Evolutionary conservation across 2,113 vertebrate genomes (phyloP), one percentile per base, ranked within the genome.

Genomic region (Noturus placidus): DNA sequence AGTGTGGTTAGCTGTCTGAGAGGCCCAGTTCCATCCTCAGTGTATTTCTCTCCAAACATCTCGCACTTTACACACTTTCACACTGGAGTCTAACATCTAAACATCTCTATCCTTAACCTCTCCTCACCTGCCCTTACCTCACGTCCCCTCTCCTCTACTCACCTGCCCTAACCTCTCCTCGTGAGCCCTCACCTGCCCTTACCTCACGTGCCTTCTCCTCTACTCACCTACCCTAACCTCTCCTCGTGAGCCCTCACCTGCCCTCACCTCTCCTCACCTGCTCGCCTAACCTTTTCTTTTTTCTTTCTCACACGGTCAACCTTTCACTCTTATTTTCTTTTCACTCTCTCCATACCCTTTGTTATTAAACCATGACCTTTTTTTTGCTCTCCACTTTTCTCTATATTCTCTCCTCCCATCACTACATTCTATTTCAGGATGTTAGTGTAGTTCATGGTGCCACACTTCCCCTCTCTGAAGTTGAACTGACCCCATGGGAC

Each of bases 401-500:
- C 6, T 0, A 46, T 63, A 22, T 22, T 76, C 42, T 52, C 33
- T 86, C 30, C 59, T 78, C 81, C 87, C 74, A 78, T 86, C 88
- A 91, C 89, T 87, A 63, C 86, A 87, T 87, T 88, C 87, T 83
- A 72, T 88, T 88, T 88, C 92, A 90, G 90, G 83, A 84, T 89
- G 84, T 93, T 89, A 87, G 87, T 67, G 88, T 56, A 83, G 85
- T 87, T 83, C 82, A 82, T 33, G 76, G 82, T 38, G 11, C 88
- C 50, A 46, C 6, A 19, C 52, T 17, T 25, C 76, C 10, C 6
- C 76, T 63, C 17, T 88, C 87, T 30, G 20, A 82, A 92, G 89
- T 82, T 91, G 78, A 67, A 85, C n/a, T 85, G 72, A 82, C 88
- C 91, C 79, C 83, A 76, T 25, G 86, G 85, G 38, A 65, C 79